Conservation (phyloP, 1,140 invertebrate species). For the Dendroctonus ponderosae region DNA sequence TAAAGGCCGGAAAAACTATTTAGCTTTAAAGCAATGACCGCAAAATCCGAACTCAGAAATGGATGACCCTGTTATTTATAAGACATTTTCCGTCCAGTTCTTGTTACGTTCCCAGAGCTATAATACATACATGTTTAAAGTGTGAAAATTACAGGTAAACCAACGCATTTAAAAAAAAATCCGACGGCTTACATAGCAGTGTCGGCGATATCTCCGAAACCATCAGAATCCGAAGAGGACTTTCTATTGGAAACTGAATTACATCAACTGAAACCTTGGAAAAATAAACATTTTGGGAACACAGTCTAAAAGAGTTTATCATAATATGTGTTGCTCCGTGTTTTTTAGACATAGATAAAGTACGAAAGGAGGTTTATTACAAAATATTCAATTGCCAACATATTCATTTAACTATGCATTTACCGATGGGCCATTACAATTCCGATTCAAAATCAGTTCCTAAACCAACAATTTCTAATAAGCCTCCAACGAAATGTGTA, state of each 20-base stretch:
- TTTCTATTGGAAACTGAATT: conserved; percentile 47
- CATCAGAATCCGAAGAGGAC: conserved; percentile 40
- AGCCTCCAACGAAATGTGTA: neutral
- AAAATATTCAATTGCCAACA: neutral
- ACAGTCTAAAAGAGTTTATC: conserved; percentile 28
- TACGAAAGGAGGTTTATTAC: conserved; percentile 11
- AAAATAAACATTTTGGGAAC: conserved; percentile 33
- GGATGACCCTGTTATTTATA: too few species aligned
- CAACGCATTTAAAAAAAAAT: conserved; percentile 44
- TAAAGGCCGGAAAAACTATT: too few species aligned
- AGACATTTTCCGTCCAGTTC: too few species aligned
- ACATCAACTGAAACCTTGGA: conserved; percentile 46
- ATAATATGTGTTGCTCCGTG: conserved; percentile 5
- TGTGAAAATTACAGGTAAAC: conserved; percentile 40
- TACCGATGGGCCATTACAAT: too few species aligned
- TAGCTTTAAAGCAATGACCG: too few species aligned
- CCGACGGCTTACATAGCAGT: conserved; percentile 50
- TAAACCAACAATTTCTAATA: too few species aligned
- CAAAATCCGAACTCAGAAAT: neutral
- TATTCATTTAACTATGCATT: too few species aligned
- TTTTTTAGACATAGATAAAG: conserved; percentile 19
- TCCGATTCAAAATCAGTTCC: too few species aligned
- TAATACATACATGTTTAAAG: conserved; percentile 1
- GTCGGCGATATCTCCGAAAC: conserved; percentile 48
- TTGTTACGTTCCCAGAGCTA: too few species aligned